Evolutionary conservation across 2,113 vertebrate species (phyloP).

Genomic region (Hucho hucho): DNA sequence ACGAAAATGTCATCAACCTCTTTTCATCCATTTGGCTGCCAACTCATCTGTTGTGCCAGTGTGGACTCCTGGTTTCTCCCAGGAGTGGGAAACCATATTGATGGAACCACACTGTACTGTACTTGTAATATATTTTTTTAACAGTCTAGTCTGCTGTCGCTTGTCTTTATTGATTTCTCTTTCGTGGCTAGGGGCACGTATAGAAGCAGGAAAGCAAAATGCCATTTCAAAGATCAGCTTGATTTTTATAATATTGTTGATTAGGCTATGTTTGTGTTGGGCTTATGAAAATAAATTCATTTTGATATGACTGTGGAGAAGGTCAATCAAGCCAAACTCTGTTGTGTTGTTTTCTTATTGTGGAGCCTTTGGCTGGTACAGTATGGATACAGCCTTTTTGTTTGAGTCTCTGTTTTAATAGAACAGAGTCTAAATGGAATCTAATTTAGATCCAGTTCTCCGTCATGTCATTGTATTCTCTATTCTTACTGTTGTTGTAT

Average conservation of each 20-base stretch:
- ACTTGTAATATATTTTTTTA: too few relatives aligned
- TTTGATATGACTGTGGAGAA: conserved; percentile 32
- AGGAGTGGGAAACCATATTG: conserved; percentile 45
- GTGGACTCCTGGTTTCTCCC: conserved; percentile 35
- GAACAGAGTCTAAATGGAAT: too few relatives aligned
- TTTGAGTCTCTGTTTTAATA: neutral
- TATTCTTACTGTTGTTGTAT: too few relatives aligned
- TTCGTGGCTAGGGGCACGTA: conserved; percentile 28
- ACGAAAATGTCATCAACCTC: conserved; percentile 46
- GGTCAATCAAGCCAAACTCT: conserved; percentile 32
- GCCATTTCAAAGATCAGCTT: conserved; percentile 43
- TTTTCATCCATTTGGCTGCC: conserved; percentile 56
- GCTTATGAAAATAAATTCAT: conserved; percentile 26
- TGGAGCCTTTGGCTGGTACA: neutral
- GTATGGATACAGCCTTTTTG: neutral
- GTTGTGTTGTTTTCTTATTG: conserved; percentile 7
- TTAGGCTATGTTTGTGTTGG: conserved; percentile 36
- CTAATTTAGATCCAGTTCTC: too few relatives aligned
- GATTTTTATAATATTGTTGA: conserved; percentile 53
- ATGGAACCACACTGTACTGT: conserved; percentile 38
- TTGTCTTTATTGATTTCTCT: conserved; percentile 38
- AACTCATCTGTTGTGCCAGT: conserved; percentile 43
- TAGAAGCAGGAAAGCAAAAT: conserved; percentile 40
- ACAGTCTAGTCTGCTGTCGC: conserved; percentile 32
- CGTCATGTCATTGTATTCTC: too few relatives aligned